Percentiles rank a stretch among this genome's conserved stretches.
These are phyloP conservation scores for Phacellophora camtschatica DNA, from an alignment of 30 jellyfish, hydroid and myxozoan species.

Conservation along the genomic window DNA sequence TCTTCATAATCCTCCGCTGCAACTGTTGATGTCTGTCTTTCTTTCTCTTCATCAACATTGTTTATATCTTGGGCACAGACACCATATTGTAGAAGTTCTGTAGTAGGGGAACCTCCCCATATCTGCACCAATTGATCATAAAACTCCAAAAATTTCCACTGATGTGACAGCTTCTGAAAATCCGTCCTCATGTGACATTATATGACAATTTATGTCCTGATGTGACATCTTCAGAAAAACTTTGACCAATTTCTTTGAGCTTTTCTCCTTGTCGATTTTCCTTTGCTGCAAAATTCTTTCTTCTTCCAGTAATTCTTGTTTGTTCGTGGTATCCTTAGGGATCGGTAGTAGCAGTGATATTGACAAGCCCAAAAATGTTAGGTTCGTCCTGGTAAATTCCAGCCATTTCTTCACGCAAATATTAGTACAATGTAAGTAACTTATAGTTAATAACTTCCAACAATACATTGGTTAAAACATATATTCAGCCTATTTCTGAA, in stretches of 20 bases:
- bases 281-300: neutral
- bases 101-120: slow-evolving; percentile 66
- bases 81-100: too few relatives aligned
- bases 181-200: too few relatives aligned
- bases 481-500: too few relatives aligned
- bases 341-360: neutral
- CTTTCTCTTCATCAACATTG: slow-evolving; percentile 9
- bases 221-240: slow-evolving; percentile 33
- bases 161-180: slow-evolving; percentile 32
- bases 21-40: neutral
- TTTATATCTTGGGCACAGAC: slow-evolving; percentile 1
- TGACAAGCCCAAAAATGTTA: slow-evolving; percentile 20
- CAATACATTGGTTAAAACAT: too few relatives aligned
- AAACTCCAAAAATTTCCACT: slow-evolving; percentile 24
- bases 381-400: slow-evolving; percentile 31
- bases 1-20: neutral
- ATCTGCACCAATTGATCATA: slow-evolving; percentile 12
- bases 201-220: too few relatives aligned
- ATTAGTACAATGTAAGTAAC: slow-evolving; percentile 15
- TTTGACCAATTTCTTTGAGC: slow-evolving; percentile 51
- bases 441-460: too few relatives aligned
- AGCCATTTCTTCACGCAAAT: slow-evolving; percentile 40
- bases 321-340: slow-evolving; percentile 8
- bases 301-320: neutral
- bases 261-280: slow-evolving; percentile 45